Base-by-base conservation (phyloP, 1,140 invertebrate genomes). In the Diorhabda carinulata region DNA sequence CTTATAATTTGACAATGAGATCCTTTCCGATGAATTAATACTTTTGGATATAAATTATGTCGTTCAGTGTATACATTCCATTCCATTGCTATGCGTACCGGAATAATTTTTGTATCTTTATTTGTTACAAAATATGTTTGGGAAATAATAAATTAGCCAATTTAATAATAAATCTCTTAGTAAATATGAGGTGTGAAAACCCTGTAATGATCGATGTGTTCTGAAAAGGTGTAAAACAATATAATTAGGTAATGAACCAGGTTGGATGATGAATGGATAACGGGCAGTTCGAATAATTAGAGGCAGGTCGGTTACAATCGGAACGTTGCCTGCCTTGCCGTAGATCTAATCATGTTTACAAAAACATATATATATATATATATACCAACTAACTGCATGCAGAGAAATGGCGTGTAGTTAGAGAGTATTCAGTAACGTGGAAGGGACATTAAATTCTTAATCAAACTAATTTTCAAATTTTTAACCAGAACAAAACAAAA, bases 221-320 rank as follows among this genome's bases (percentile, higher is more conserved):
- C n/a, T 67, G 44, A 52, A 60, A 60, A 61, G 42, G 66, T 67
- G 57, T 60, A 61, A 67, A 67, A 67, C 9, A 44, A 67, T 60
- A 68, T 63, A 71, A 71, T 71, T 71, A 71, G 47, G 64, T 71
- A 58, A 64, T 67, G 52, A 71, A 72, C 68, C 64, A 70, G 57
- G 64, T 43, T 41, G 62, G 57, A 72, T 71, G 70, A 76, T 72
- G 72, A 76, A 76, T 71, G 68, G 70, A 25, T 67, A 45, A 61
- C 56, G 72, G 74, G 72, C 72, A 73, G 69, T 41, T 73, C 45
- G 66, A 73, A 72, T 73, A 70, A 25, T 25, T 25, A 71, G 64
- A 70, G 47, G 47, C 47, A 52, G 9, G 43, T 62, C 58, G 66
- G 61, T 57, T 40, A 57, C 40, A 65, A 58, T 44, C 64, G 43